Conservation (phyloP, 1,140 invertebrate species). For the Thaumetopoea pityocampa region DNA sequence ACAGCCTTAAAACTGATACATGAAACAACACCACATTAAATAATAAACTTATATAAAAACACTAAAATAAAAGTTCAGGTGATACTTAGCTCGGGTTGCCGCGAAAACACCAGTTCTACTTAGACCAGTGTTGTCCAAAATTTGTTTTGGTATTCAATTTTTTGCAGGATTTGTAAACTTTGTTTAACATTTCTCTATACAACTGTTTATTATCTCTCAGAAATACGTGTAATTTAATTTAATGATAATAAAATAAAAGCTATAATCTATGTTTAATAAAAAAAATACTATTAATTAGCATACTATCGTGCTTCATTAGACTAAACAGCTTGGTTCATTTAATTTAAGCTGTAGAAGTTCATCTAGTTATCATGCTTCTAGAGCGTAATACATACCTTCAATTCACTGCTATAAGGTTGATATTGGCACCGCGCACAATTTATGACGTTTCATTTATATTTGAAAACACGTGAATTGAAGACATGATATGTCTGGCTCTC, state of each 20-base stretch:
- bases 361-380: constrained; percentile 65
- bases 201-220: too few species aligned
- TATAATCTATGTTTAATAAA: too few species aligned
- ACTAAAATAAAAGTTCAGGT: neutral
- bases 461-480: constrained; percentile 57
- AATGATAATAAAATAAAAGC: too few species aligned
- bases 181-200: too few species aligned
- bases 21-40: neutral
- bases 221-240: too few species aligned
- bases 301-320: constrained; percentile 21
- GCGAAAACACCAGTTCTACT: too few species aligned
- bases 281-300: neutral
- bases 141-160: too few species aligned
- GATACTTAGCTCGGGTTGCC: too few species aligned
- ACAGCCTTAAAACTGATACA: too few species aligned
- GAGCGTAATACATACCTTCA: constrained; percentile 69
- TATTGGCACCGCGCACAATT: constrained; percentile 30
- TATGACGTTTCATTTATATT: constrained; percentile 14
- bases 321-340: constrained; percentile 28
- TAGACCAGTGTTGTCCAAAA: too few species aligned
- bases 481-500: constrained; percentile 72
- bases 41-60: neutral
- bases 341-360: constrained; percentile 25
- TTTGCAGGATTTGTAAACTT: too few species aligned
- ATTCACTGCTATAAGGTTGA: constrained; percentile 49